phyloP scores from a whole-genome alignment of 2,113 vertebrate genomes.

The Xenopus laevis region DNA sequence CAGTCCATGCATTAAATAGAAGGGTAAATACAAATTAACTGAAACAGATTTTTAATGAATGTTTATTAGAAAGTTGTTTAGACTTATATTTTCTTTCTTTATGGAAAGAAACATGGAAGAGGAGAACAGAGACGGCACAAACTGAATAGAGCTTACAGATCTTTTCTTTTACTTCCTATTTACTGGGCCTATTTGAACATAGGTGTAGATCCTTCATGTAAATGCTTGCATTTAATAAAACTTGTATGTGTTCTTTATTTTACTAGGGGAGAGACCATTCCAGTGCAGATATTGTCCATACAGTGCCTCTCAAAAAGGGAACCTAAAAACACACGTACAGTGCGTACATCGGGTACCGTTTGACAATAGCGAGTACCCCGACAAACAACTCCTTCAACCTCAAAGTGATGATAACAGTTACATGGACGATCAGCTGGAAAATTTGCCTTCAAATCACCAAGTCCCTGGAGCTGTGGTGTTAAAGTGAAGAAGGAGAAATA shows the following conservation, averaged over 20 bases:
- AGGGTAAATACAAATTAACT: too few species aligned
- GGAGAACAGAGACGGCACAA: too few species aligned
- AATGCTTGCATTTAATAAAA: too few species aligned
- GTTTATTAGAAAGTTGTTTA: too few species aligned
- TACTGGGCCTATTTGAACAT: too few species aligned
- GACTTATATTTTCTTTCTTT: too few species aligned
- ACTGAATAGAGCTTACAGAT: too few species aligned
- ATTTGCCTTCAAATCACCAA: constrained; percentile 40
- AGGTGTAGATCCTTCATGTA: too few species aligned
- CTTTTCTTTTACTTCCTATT: too few species aligned
- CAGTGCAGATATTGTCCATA: constrained; percentile 69
- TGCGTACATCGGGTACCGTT: constrained; percentile 63
- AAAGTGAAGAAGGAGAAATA: constrained; percentile 24
- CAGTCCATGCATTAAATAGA: too few species aligned
- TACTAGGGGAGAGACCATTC: constrained; percentile 76
- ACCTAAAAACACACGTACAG: constrained; percentile 71
- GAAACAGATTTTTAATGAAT: too few species aligned
- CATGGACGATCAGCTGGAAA: constrained; percentile 38
- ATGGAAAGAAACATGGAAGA: too few species aligned
- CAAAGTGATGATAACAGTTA: constrained; percentile 48
- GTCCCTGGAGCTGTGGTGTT: constrained; percentile 39
- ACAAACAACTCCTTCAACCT: constrained; percentile 46
- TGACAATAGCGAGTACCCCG: constrained; percentile 61
- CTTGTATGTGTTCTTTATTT: constrained; percentile 30
- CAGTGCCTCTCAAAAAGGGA: constrained; percentile 85